Evolutionary conservation across 2,888 invertebrate genomes (phyloP).

Genomic region (Platypus cylindrus): DNA sequence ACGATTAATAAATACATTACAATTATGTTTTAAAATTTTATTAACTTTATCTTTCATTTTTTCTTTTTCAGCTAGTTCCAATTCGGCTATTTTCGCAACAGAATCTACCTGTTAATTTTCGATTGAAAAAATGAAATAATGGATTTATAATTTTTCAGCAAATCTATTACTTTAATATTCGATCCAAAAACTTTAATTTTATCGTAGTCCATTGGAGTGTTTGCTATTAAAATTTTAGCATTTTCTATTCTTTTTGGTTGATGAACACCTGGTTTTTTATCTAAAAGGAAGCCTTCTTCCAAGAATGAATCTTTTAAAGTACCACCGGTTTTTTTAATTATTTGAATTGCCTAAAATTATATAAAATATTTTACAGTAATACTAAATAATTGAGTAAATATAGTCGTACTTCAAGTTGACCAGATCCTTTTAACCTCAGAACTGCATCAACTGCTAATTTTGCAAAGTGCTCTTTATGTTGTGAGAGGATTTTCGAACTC

Average conservation of each 20-base stretch:
- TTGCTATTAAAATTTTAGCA: conserved; percentile 93
- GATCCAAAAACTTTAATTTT: conserved; percentile 99
- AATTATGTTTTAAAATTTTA: conserved; percentile 86
- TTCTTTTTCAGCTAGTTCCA: conserved; percentile 95
- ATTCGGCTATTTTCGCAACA: conserved; percentile 89
- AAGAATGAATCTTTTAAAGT: conserved; percentile 89
- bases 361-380: neutral
- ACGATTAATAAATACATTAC: conserved; percentile 97
- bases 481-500: conserved; percentile 94
- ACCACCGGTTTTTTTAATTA: conserved; percentile 94
- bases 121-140: conserved; percentile 2
- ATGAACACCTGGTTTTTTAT: conserved; percentile 95
- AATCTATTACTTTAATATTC: conserved; percentile 51
- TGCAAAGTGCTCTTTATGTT: conserved; percentile 94
- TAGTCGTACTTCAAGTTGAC: conserved; percentile 49
- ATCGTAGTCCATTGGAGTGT: conserved; percentile 99
- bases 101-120: conserved; percentile 53
- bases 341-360: conserved; percentile 64
- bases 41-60: conserved; percentile 99
- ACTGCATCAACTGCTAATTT: conserved; percentile 93
- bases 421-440: conserved; percentile 86
- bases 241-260: conserved; percentile 94
- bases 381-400: neutral
- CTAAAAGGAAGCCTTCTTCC: conserved; percentile 87
- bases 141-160: neutral